These are phyloP conservation scores for Ochropleura plecta DNA, from an alignment of 2,888 invertebrate species.

Conservation along the genomic window DNA sequence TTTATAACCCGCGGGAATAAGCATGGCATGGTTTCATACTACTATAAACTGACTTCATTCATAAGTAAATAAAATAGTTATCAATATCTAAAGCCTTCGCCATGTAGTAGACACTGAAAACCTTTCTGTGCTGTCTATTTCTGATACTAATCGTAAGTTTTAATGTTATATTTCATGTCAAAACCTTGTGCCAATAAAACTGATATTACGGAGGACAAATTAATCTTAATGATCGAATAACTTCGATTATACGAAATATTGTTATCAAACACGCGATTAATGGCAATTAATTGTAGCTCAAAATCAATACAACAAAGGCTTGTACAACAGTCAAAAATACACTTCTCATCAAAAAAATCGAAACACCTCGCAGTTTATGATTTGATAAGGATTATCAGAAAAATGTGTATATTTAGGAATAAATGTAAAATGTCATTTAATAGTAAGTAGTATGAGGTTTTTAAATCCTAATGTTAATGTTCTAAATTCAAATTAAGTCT, in stretches of 20 bases:
- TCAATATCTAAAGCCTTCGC: neutral
- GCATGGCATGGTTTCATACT: no score
- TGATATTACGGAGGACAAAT: neutral
- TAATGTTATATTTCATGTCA: neutral
- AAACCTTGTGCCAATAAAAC: conserved; percentile 6
- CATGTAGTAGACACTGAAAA: neutral
- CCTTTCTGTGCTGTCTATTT: neutral
- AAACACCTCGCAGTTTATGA: no score
- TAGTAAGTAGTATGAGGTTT: no score
- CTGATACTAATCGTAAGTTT: neutral
- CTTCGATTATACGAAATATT: conserved; percentile 10
- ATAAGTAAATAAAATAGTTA: no score
- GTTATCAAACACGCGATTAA: conserved; percentile 14
- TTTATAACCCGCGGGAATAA: no score
- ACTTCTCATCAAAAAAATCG: no score
- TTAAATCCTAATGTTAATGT: no score
- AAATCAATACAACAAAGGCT: conserved; percentile 30
- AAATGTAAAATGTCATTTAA: no score
- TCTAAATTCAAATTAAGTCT: no score
- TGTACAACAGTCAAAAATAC: conserved; percentile 3
- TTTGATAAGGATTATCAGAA: no score
- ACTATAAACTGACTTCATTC: no score
- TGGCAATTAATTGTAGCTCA: neutral
- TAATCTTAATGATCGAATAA: neutral
- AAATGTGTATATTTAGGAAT: no score